Evolutionary conservation across 1,140 invertebrate species (phyloP), one percentile per base, ranked within the genome.

Genomic region (Zophobas atratus): DNA sequence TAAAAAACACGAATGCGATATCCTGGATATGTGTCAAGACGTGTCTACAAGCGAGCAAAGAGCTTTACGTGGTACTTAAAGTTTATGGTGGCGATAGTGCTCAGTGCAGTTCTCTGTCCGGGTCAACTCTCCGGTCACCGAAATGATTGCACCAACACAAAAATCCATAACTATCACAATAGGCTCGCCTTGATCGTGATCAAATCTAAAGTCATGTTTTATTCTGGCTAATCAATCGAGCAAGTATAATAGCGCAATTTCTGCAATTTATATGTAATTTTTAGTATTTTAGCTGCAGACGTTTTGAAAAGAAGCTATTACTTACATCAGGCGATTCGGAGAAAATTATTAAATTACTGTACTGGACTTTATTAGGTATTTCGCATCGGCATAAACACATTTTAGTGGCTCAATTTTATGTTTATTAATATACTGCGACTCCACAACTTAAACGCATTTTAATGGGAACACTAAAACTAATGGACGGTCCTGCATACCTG

Each of bases 31-130:
- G 60, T 79, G 67, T 75, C 51, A 75, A 51, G 72, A 79, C 76
- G 77, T 77, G 67, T 77, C 76, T 77, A 77, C 77, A 78, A 75
- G 77, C 70, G 41, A 72, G 70, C 56, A 82, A 81, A 82, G 74
- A 82, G 81, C 79, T 80, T 82, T 82, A 80, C 81, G 77, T 82
- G 81, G 81, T 82, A 79, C 81, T 82, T 81, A 76, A 81, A 79
- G 75, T 82, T 82, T 82, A 82, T 82, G 79, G 81, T 77, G 74
- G 56, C 48, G 81, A 82, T 82, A 82, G 78, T 70, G 79, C 73
- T 76, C 77, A 77, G 79, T 79, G 81, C 77, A 70, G 78, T 81
- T 81, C 79, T 75, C 60, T 79, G 79, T 81, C 60, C 63, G 76
- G 79, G 79, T 80, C 79, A 77, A 49, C 6, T 41, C 20, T 20